Base-by-base conservation (phyloP, 2,113 vertebrate species). In the Epinephelus moara region DNA sequence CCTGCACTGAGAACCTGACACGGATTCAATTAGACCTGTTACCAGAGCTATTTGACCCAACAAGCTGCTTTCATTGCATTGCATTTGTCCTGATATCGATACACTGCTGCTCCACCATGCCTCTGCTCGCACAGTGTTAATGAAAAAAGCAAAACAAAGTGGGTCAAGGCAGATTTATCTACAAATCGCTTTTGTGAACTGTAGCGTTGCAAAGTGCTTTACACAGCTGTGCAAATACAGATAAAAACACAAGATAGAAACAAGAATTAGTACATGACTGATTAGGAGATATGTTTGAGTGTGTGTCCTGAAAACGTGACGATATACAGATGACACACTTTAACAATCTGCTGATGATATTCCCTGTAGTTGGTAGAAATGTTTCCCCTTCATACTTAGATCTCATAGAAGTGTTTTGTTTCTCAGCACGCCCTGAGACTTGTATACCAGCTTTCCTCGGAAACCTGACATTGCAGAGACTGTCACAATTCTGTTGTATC, bases 11-110 rank as follows among this genome's bases (percentile, higher is more conserved):
- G 80, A 87, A 85, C 80, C 79, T 88, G 88, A 88, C 86, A 88
- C 83, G 78, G 90, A 92, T 93, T 86, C 75, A 86, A 85, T 93
- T 90, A 90, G 80, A 90, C 80, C 84, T 88, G 90, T 91, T 87
- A 88, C 69, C 86, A 80, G 82, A 85, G 89, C 86, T 82, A 78
- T 92, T 91, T 88, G 82, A 85, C 86, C 87, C 89, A 90, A 88
- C 85, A 77, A 85, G 80, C 86, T 85, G 79, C 77, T 70, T 80
- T 81, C 75, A 80, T 88, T 90, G 80, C 81, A 75, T 88, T 87
- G 86, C 80, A 70, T 92, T 91, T 89, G 88, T 77, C 70, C 81
- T 85, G 89, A 76, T 85, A 83, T 89, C 4, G 70, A 91, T 90
- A 81, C 78, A 37, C 66, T 60, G 81, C 72, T 63, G 60, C 67